These are phyloP conservation scores for Cephus sareptanus DNA, from an alignment of 2,888 invertebrate species.

Conservation along the genomic window DNA sequence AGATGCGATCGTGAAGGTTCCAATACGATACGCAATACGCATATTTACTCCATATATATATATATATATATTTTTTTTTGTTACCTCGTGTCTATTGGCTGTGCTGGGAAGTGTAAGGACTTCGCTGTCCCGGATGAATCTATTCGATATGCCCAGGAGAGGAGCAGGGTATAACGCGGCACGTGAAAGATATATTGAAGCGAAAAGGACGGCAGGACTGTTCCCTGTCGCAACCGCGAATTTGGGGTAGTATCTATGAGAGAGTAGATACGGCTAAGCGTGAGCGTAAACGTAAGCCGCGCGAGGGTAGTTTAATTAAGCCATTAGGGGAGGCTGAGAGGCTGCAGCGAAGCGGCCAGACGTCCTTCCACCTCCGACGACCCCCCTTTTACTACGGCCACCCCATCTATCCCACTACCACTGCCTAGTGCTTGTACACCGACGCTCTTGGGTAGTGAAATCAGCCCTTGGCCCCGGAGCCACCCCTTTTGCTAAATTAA, in stretches of 20 bases:
- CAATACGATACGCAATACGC: background rate
- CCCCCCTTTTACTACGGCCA: conserved; percentile 29
- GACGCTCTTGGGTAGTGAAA: background rate
- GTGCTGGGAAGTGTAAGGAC: background rate
- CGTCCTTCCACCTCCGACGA: conserved; percentile 20
- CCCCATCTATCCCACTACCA: background rate
- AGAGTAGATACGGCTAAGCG: background rate
- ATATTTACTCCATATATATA: background rate
- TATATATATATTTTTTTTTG: background rate
- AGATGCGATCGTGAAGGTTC: conserved; percentile 46
- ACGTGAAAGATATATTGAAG: background rate
- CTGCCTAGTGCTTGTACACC: background rate
- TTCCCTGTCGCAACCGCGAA: background rate
- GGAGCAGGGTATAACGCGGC: background rate
- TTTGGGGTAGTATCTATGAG: background rate
- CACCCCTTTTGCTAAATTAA: conserved; percentile 56
- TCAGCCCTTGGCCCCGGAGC: conserved; percentile 9
- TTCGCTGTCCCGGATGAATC: background rate
- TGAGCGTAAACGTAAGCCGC: conserved; percentile 32
- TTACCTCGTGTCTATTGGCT: background rate
- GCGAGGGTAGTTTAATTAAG: conserved; percentile 65
- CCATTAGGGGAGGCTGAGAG: conserved; percentile 63
- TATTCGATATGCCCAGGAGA: background rate
- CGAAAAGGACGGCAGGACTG: background rate
- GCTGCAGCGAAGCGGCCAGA: conserved; percentile 40